Percentiles rank a stretch among this genome's conserved stretches.
phyloP scores from a whole-genome alignment of 2,888 invertebrate genomes.

The Cyaniris semiargus region DNA sequence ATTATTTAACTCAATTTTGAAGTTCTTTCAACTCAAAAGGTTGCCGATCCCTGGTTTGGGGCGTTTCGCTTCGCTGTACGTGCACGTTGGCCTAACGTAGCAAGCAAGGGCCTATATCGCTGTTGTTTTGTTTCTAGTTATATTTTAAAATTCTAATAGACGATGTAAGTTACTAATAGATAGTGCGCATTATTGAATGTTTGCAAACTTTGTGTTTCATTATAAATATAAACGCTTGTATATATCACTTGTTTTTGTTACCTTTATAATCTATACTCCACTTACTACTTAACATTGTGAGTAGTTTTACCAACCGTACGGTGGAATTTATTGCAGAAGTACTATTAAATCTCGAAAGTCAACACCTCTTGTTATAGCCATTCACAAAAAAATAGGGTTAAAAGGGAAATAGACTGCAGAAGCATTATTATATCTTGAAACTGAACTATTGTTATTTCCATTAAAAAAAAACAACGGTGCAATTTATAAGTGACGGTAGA shows the following conservation, averaged over 20 bases:
- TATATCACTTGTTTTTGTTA: slow-evolving; percentile 53
- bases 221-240: slow-evolving; percentile 80
- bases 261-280: neutral
- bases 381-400: too few species aligned
- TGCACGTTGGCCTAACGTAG: slow-evolving; percentile 51
- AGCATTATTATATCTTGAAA: too few species aligned
- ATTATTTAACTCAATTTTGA: too few species aligned
- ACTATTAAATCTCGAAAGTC: too few species aligned
- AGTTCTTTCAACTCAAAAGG: neutral
- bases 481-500: too few species aligned
- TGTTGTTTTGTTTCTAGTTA: slow-evolving; percentile 51
- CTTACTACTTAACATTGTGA: too few species aligned
- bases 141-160: slow-evolving; percentile 68
- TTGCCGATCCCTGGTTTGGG: neutral
- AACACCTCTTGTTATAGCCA: too few species aligned
- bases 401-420: too few species aligned
- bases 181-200: slow-evolving; percentile 79
- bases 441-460: too few species aligned
- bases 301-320: too few species aligned
- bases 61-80: slow-evolving; percentile 37
- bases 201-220: slow-evolving; percentile 77
- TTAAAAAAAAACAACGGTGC: too few species aligned
- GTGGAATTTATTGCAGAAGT: too few species aligned
- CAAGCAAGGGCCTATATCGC: slow-evolving; percentile 55
- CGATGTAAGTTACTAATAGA: slow-evolving; percentile 67